Base-by-base conservation (phyloP, 2,888 invertebrate genomes). In the Coleophora deauratella region DNA sequence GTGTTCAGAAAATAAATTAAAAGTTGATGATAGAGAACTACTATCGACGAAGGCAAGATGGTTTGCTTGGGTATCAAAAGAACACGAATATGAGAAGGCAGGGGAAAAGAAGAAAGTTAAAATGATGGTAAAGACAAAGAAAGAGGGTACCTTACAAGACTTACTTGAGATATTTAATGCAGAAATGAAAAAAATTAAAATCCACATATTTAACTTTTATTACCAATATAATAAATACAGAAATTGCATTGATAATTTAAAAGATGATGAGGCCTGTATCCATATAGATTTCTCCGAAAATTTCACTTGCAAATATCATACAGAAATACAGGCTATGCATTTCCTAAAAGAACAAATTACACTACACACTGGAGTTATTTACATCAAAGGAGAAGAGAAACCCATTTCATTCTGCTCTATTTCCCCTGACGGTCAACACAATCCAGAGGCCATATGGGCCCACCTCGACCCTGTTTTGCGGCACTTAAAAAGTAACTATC, bases 381-480 rank as follows among this genome's bases (percentile, higher is more conserved):
- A 51, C 30, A 2, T 45, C 7, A 45, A 47, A 41, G 21, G 21
- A 21, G 27, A 38, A 32, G 37, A 40, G 9, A 43, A 48, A 27
- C 31, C 35, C 2, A 28, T 41, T 10, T 46, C 46, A 12, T 51
- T 49, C 9, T 46, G 46, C 33, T 43, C 51, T 8, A 43, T 51
- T 30, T 49, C 47, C 12, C 39, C 46, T 9, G 21, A 44, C 9
- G 46, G 46, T 35, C 13, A 9, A 12, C 48, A 48, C 30, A 13
- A 40, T 28, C 49, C 50, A 12, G 47, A 47, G 15, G 43, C 47
- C 8, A 52, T 52, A 27, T 52, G 52, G 52, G 49, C 47, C 4
- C 50, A 51, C 21, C 43, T 50, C 4, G 40, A 49, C 14, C 49
- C 50, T 8, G 30, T 51, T 30, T 33, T 50, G 27, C 37, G 44